Evolutionary conservation across 2,113 vertebrate species (phyloP).

Genomic region (Gallinago jamesoni): DNA sequence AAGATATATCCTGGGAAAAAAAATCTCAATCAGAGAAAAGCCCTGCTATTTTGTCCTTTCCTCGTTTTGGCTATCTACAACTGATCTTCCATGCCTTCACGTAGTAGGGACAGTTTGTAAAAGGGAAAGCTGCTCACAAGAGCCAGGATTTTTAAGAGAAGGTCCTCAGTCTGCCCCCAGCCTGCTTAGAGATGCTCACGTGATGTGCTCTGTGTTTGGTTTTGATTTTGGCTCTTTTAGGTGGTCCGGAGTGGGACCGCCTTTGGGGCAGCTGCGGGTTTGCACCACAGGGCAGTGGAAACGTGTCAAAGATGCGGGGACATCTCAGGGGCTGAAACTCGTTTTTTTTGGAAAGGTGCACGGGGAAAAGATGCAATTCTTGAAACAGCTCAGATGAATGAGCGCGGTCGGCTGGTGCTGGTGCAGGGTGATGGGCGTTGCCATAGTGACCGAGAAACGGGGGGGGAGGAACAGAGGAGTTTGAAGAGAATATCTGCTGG

Average conservation of each 20-base stretch:
- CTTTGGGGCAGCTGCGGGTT: not conserved
- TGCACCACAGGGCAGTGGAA: not conserved
- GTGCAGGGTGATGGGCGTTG: not conserved
- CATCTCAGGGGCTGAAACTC: not conserved
- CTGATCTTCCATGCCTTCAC: not conserved
- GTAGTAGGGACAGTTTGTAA: not conserved
- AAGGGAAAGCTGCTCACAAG: not conserved
- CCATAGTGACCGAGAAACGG: not conserved
- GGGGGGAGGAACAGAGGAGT: not conserved
- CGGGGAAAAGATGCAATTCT: not conserved
- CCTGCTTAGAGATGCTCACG: not conserved
- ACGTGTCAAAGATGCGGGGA: not conserved
- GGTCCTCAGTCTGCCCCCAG: not conserved
- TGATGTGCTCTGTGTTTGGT: not conserved
- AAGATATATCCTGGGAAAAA: not conserved
- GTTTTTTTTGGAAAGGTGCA: not conserved
- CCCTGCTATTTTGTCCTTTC: not conserved
- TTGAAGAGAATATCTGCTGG: not conserved
- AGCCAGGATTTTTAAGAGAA: not conserved
- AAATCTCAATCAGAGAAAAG: not conserved
- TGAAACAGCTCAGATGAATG: not conserved
- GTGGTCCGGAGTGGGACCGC: not conserved
- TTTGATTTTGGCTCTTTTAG: not conserved
- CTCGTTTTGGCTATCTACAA: not conserved
- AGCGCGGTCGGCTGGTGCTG: not conserved